Base-by-base conservation (phyloP, 2,797 vertebrate species). In the Bradypodion ventrale region DNA sequence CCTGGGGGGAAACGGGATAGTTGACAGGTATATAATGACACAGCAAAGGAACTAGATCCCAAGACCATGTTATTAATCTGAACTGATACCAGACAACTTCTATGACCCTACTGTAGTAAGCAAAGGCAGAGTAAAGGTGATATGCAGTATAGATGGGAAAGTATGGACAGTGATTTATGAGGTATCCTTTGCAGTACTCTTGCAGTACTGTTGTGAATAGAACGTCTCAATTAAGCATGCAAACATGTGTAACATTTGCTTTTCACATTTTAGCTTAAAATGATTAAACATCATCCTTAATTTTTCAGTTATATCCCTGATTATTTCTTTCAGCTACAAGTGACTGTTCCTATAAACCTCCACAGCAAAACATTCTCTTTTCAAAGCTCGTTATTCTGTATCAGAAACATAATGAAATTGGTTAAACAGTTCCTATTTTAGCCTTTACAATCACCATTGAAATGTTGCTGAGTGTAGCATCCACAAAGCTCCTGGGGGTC, bases 401-500 rank as follows among this genome's bases (percentile, higher is more conserved):
- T 76, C 65, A 52, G 65, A 80, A 83, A 83, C 46, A n/a, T 75
- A 56, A 49, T 80, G 70, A 75, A 62, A 70, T 32, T 70, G 81
- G 40, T 68, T 62, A 63, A 80, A 80, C 40, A 76, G 82, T 23
- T 49, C 65, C 77, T 70, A 40, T 70, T 60, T 63, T 70, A 80
- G 82, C 65, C 78, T 87, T 87, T 63, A 75, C 63, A 32, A 76
- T 52, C 73, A 37, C 23, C 29, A 56, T 37, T 70, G 78, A 62
- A 87, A 83, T 80, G 73, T 83, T 87, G 66, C 77, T 76, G 77
- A 76, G 78, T 62, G 27, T 27, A 87, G 82, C 82, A 80, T 27
- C 42, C 66, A 42, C 9, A 29, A n/a, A 23, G 78, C 82, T 80
- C 21, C 56, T 52, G 78, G 62, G 82, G 75, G 59, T 70, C 78